Conservation (phyloP, 1,140 invertebrate species). For the Linepithema humile region DNA sequence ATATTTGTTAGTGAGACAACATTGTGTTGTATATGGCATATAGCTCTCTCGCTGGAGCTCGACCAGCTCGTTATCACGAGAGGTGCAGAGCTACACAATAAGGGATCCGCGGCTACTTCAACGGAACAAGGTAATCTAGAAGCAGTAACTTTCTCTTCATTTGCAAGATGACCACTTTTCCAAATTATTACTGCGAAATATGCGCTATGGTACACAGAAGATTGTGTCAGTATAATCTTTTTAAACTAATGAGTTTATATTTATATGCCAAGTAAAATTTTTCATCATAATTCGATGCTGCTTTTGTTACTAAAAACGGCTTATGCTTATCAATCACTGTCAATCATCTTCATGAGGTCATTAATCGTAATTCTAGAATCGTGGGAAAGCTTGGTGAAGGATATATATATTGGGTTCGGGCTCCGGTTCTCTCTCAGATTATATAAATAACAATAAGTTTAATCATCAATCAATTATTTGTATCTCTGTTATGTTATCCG, state of each 20-base stretch:
- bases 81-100: slow-evolving; percentile 87
- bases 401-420: slow-evolving; percentile 19
- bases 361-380: slow-evolving; percentile 37
- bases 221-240: background rate
- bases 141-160: slow-evolving; percentile 43
- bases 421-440: slow-evolving; percentile 33
- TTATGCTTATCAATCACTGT: slow-evolving; percentile 39
- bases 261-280: background rate
- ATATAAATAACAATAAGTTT: slow-evolving; percentile 40
- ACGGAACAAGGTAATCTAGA: slow-evolving; percentile 81
- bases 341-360: slow-evolving; percentile 40
- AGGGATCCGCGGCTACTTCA: slow-evolving; percentile 82
- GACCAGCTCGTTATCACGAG: slow-evolving; percentile 86
- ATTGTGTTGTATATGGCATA: slow-evolving; percentile 84
- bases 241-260: slow-evolving; percentile 13
- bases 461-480: slow-evolving; percentile 12
- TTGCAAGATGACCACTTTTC: slow-evolving; percentile 36
- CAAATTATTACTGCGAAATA: slow-evolving; percentile 13
- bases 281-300: slow-evolving; percentile 10
- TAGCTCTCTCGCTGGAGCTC: slow-evolving; percentile 88
- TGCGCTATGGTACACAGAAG: background rate
- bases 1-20: slow-evolving; percentile 78
- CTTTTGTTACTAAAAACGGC: slow-evolving; percentile 54
- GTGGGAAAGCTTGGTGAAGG: slow-evolving; percentile 70
- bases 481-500: background rate